Evolutionary conservation across 2,888 invertebrate genomes (phyloP), one percentile per base, ranked within the genome.

Genomic region (Aleiodes leptofemur): DNA sequence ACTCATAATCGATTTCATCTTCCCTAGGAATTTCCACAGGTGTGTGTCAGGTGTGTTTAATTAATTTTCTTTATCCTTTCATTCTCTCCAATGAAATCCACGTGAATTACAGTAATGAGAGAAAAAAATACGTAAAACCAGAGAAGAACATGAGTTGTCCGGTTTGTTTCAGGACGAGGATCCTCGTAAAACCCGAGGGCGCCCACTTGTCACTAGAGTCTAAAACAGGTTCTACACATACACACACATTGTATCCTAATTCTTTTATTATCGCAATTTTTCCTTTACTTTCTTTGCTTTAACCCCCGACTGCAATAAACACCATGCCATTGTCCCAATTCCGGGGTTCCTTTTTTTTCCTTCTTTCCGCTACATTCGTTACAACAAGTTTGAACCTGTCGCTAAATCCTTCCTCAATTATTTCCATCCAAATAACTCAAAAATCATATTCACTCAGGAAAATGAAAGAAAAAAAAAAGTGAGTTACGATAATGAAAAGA

Each of bases 151-250:
- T 14, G 43, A 64, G 43, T 38, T 43, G 14, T 48, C 7, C 16
- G 53, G 59, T 64, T 64, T 16, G 38, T 14, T 34, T n/a, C 14
- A 43, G 43, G 43, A 64, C 14, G 61, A 38, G 14, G 11, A 73
- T 77, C 34, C 70, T 73, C 73, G 68, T 74, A 76, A 64, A 77
- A 77, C 51, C 71, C 74, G 72, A 78, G 64, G 69, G 73, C 77
- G 48, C 71, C 75, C 69, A 76, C 77, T 77, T 69, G 55, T 73
- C 69, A 72, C 51, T 72, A 71, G 64, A 71, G 64, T 55, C 31
- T 23, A 72, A 55, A 79, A 76, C 69, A 77, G 74, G 73, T 77
- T 77, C 69, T 53, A 64, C 55, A 64, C 38, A 38, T 6, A 61
- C 34, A 43, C 43, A 43, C 3, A 43, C 9, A 43, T 43, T 43